Base-by-base conservation (phyloP, 2,113 vertebrate species). In the Chaetops frenatus region DNA sequence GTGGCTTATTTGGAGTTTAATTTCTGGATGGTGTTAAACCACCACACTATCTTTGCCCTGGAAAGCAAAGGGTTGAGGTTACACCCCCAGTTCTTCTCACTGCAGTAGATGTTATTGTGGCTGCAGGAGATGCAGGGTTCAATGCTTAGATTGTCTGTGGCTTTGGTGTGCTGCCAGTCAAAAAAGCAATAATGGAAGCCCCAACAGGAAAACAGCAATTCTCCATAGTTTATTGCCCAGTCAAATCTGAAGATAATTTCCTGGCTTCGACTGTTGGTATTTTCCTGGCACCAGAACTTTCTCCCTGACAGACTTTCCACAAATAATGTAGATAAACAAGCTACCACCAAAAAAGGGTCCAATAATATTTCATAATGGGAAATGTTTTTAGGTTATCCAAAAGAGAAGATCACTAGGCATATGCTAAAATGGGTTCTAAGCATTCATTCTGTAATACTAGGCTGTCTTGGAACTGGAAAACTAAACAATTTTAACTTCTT, bases 121-220 rank as follows among this genome's bases (percentile, higher is more conserved):
- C 67, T 88, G 58, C 74, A 65, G 25, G 11, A 95, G 18, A 71
- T 88, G 36, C 45, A 91, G 40, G 7, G 23, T 77, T 86, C 71
- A 66, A 24, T 42, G 58, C 58, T 69, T 86, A 69, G 45, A 53
- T 69, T 3, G 1, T 47, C 35, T 92, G 79, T 90, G 92, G 88
- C 14, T 93, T 95, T 96, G 94, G 71, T 86, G 62, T 25, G 10
- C 58, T 97, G 92, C 94, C 96, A 95, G 67, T 83, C 66, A 76
- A 86, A 93, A 93, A 90, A 73, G 71, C 74, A 83, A 90, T 96
- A 90, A 92, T 77, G 62, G 82, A 94, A 94, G 83, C 70, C 66
- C 58, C 76, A 70, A 93, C 79, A 96, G 91, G 91, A 95, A 96
- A 96, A 77, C 38, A 73, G 56, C n/a, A 86, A 29, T 94, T 93